phyloP scores from a whole-genome alignment of 2,888 invertebrate species.

The Pegoplata infirma region DNA sequence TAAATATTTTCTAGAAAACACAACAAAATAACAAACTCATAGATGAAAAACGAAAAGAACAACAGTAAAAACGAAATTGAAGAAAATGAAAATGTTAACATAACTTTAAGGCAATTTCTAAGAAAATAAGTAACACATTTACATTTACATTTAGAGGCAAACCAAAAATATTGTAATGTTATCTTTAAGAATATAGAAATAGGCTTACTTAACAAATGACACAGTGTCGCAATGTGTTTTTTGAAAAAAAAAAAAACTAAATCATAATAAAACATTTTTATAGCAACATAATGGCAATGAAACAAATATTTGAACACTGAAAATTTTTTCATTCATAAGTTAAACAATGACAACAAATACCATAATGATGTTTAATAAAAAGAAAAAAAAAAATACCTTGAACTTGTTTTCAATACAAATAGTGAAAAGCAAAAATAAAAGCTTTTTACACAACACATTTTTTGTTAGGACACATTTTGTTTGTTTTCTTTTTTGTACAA shows the following conservation, averaged over 20 bases:
- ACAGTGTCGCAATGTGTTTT: constrained; percentile 29
- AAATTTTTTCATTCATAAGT: constrained; percentile 39
- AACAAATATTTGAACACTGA: too few relatives aligned
- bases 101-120: constrained; percentile 31
- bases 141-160: too few relatives aligned
- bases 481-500: constrained; percentile 4
- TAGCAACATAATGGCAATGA: constrained; percentile 33
- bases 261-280: neutral
- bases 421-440: constrained; percentile 34
- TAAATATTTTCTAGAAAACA: constrained; percentile 26
- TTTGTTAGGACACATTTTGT: constrained; percentile 2
- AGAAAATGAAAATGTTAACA: constrained; percentile 34
- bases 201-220: constrained; percentile 37
- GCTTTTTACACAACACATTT: constrained; percentile 25
- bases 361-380: constrained; percentile 42
- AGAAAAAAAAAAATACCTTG: constrained; percentile 61
- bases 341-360: constrained; percentile 17
- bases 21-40: neutral
- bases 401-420: constrained; percentile 55
- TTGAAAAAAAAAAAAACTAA: neutral
- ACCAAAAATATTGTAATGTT: too few relatives aligned
- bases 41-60: too few relatives aligned
- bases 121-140: too few relatives aligned
- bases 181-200: constrained; percentile 6
- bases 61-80: neutral